Base-by-base conservation (phyloP, 2,797 vertebrate species). In the Acrossocheilus fasciatus region DNA sequence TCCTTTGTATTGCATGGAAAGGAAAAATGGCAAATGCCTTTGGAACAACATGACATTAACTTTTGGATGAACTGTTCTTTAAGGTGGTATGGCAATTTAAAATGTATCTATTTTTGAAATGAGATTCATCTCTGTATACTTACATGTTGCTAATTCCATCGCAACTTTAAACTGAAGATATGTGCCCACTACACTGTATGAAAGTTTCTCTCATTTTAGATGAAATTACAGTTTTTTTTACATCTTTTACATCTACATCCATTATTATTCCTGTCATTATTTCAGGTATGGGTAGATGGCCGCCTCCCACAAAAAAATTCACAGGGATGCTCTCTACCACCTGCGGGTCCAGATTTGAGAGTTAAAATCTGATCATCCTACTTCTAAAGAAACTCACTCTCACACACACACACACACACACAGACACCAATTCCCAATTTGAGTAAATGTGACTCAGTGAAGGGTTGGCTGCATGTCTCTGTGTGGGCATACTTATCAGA, bases 401-500 rank as follows among this genome's bases (percentile, higher is more conserved):
- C 73, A 36, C 17, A 43, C 23, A 34, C 39, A 54, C 70, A 30
- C 73, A 64, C 30, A 52, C 36, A 39, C 39, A 39, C 39, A 39
- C 39, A 39, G 4, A 39, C 72, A 52, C 15, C 86, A 79, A 54
- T 72, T 83, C 80, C 50, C 73, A 64, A 87, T 86, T 74, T 81
- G n/a, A 62, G 36, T 81, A 78, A 85, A 81, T 87, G 50, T 43
- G 54, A 85, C 72, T 72, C 20, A 66, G 85, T 83, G 69, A 20
- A 57, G 66, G 52, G 66, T 45, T 73, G 64, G 52, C 39, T 82
- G 72, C 64, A 50, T 66, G 83, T 88, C 82, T 64, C 76, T 75
- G 68, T 59, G 30, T 68, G 73, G 57, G 18, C 73, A 68, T 69
- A 50, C 77, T 82, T 88, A 89, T 91, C 85, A 81, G 70, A 75